A percentile compares a stretch with the other conserved stretches of the same genome.
Conservation (phyloP, 2,113 vertebrate species). For the Hippocampus barbouri region DNA sequence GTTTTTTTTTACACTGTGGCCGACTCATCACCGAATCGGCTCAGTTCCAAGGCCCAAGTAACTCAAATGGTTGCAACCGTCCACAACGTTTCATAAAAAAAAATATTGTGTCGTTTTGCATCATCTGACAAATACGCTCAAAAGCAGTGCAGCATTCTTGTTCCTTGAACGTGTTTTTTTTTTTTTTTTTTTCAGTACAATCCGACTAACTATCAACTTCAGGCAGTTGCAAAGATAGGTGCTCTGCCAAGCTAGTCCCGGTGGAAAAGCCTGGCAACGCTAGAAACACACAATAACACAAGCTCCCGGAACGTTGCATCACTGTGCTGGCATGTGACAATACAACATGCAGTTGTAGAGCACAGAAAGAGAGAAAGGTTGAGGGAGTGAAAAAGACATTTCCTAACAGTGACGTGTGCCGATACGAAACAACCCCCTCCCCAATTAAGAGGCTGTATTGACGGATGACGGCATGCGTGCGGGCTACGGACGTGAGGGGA, state of each 20-base stretch:
- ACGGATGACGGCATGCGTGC: conserved; percentile 49
- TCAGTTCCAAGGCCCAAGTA: too few species aligned
- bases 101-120: too few species aligned
- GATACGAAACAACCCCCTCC: conserved; percentile 1
- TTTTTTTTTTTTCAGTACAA: too few species aligned
- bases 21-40: too few species aligned
- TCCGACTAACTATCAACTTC: too few species aligned
- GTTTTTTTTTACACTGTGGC: too few species aligned
- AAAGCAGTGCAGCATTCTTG: too few species aligned
- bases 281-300: not conserved
- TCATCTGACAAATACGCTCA: too few species aligned
- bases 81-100: too few species aligned
- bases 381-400: conserved; percentile 17
- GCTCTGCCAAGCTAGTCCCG: not conserved
- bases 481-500: conserved; percentile 35
- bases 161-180: too few species aligned
- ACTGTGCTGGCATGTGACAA: not conserved
- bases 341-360: not conserved
- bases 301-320: too few species aligned
- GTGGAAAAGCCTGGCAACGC: not conserved
- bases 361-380: not conserved
- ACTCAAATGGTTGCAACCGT: too few species aligned
- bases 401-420: conserved; percentile 23
- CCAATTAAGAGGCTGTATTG: conserved; percentile 41
- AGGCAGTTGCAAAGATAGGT: not conserved